phyloP scores from a whole-genome alignment of 2,888 invertebrate species.

The Dione vanillae region DNA sequence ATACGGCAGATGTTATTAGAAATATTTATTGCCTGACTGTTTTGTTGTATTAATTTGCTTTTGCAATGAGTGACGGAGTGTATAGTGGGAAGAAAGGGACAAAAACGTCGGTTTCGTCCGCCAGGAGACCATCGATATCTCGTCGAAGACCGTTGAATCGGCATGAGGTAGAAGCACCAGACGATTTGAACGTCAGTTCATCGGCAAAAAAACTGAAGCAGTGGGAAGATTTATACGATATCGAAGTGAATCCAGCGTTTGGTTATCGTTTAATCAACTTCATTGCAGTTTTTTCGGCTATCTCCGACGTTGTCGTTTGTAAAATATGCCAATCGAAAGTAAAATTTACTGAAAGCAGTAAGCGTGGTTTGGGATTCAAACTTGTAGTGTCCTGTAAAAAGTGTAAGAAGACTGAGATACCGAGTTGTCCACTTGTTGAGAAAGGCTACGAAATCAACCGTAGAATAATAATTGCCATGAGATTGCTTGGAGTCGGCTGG shows the following conservation, averaged over 20 bases:
- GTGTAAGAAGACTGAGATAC: too few species aligned
- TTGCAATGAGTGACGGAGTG: background rate
- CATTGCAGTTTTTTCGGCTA: too few species aligned
- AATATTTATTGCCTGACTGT: constrained; percentile 1
- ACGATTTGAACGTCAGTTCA: constrained; percentile 1
- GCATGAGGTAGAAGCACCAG: background rate
- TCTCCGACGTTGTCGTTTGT: too few species aligned
- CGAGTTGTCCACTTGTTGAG: too few species aligned
- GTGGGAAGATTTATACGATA: background rate
- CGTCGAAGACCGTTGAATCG: constrained; percentile 1
- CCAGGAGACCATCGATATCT: constrained; percentile 1
- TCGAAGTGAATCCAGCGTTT: background rate
- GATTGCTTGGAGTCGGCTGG: too few species aligned
- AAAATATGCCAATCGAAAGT: too few species aligned
- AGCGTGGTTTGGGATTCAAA: too few species aligned
- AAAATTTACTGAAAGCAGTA: too few species aligned
- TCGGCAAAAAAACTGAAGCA: constrained; percentile 1
- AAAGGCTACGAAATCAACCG: too few species aligned
- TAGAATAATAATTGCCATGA: too few species aligned
- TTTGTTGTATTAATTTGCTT: background rate
- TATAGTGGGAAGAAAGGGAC: background rate
- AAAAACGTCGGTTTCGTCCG: constrained; percentile 1
- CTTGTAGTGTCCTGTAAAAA: too few species aligned
- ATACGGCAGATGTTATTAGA: background rate
- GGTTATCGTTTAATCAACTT: constrained; percentile 3